A percentile compares a stretch with the other conserved stretches of the same genome.
Conservation (phyloP, 2,888 invertebrate genomes). For the Brachyopa scutellaris region DNA sequence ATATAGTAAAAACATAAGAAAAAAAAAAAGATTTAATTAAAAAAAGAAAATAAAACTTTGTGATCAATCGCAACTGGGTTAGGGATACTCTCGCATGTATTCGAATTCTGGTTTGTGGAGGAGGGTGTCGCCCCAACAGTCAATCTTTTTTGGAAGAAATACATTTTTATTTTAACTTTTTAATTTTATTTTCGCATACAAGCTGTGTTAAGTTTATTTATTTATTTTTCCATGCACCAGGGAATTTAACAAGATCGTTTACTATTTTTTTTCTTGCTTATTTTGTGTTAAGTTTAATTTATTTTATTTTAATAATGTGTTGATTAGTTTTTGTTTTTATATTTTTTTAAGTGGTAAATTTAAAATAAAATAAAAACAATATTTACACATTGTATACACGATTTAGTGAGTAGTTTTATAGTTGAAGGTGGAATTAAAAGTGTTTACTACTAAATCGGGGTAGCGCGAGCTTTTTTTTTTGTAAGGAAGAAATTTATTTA, state of each 20-base stretch:
- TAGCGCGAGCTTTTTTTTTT: too few species aligned
- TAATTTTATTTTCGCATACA: slow-evolving; percentile 25
- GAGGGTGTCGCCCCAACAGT: slow-evolving; percentile 33
- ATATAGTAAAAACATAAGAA: slow-evolving; percentile 3
- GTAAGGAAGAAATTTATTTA: slow-evolving; percentile 11
- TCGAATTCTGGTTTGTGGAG: slow-evolving; percentile 11
- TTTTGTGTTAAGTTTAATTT: slow-evolving; percentile 7
- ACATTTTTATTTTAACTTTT: slow-evolving; percentile 29
- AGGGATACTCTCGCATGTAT: slow-evolving; percentile 26
- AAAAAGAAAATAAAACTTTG: slow-evolving; percentile 38
- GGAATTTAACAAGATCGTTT: not conserved
- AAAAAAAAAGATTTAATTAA: slow-evolving; percentile 18
- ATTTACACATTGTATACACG: slow-evolving; percentile 24
- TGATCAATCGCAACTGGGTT: slow-evolving; percentile 65
- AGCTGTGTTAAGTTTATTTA: slow-evolving; percentile 39
- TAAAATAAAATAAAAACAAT: slow-evolving; percentile 4
- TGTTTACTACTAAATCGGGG: not conserved
- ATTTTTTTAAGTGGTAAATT: slow-evolving; percentile 24
- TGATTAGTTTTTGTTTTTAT: not conserved
- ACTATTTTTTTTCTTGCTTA: not conserved
- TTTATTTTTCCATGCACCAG: slow-evolving; percentile 39
- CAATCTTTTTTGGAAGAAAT: slow-evolving; percentile 50
- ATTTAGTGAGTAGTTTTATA: slow-evolving; percentile 21
- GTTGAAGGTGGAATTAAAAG: slow-evolving; percentile 3
- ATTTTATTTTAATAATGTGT: slow-evolving; percentile 1